Evolutionary conservation across 2,113 vertebrate genomes (phyloP), one percentile per base, ranked within the genome.

Genomic region (Neolamprologus cancellatus): DNA sequence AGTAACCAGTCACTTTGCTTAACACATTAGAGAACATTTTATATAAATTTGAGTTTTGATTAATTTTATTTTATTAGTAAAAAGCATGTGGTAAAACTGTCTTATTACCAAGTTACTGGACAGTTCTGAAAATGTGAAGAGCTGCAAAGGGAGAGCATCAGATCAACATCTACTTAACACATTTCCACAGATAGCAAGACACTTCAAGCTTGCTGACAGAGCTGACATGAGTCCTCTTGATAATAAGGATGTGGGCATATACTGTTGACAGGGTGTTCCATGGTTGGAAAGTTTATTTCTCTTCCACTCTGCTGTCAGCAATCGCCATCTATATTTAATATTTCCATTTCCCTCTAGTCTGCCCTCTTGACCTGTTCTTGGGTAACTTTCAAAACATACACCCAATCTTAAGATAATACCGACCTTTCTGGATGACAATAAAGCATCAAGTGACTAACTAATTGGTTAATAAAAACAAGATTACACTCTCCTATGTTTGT

Each of bases 211-310:
- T 64, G 48, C 36, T 93, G 93, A 92, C 91, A 93, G 86, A 74
- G 30, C 87, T 92, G 93, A 93, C 91, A 91, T 23, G 74, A 83
- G 85, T 86, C 85, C 84, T 92, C 91, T 92, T 94, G 88, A 92
- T 93, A 93, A 93, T 91, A 94, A 90, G 90, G 85, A 92, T 54
- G 79, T 86, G 90, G 88, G 90, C 80, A 92, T 80, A 74, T 25
- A 69, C 80, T 85, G 91, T 88, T 80, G 84, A 83, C 91, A 88
- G 84, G 53, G 84, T 88, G 80, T 85, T 92, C 86, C 89, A 91
- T 90, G 82, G 82, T 88, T 88, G 87, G 59, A 94, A 85, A 94
- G 87, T 92, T 84, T 89, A 92, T 93, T 89, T 88, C 64, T 85
- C 82, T 86, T 87, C 87, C 86, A 69, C 80, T 84, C 55, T 81